Conservation (phyloP, 2,113 vertebrate species). For the Aegypius monachus region DNA sequence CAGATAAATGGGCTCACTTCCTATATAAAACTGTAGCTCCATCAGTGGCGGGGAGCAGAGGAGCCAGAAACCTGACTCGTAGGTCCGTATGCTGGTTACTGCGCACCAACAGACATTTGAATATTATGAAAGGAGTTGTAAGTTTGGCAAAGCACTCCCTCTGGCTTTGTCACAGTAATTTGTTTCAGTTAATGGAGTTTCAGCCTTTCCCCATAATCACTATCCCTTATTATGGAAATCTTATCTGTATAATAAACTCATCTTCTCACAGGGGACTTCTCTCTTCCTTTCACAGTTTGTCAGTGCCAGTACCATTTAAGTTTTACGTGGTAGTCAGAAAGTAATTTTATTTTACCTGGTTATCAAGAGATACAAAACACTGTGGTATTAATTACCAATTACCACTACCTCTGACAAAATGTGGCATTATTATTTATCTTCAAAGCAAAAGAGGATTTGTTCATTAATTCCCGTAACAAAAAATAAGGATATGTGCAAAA, state of each 20-base stretch:
- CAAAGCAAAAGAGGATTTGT: not conserved
- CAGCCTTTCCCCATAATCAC: constrained; percentile 49
- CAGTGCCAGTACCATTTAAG: constrained; percentile 36
- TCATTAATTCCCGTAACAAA: not conserved
- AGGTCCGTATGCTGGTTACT: not conserved
- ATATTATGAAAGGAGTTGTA: constrained; percentile 20
- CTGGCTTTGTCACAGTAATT: constrained; percentile 57
- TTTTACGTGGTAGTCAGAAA: not conserved
- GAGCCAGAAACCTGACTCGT: not conserved
- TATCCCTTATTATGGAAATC: constrained; percentile 60
- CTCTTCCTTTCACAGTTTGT: constrained; percentile 28
- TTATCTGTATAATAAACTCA: constrained; percentile 64
- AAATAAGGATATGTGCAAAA: not conserved
- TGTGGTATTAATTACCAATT: not conserved
- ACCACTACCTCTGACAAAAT: not conserved
- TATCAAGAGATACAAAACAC: not conserved
- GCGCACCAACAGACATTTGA: not conserved
- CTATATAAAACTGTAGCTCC: not conserved
- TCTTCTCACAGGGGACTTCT: constrained; percentile 41
- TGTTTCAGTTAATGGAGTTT: constrained; percentile 62
- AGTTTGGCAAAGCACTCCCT: constrained; percentile 55
- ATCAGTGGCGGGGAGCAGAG: fast-evolving
- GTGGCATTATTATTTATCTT: not conserved
- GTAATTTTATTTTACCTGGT: constrained; percentile 26
- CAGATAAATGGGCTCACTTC: not conserved